phyloP scores from a whole-genome alignment of 2,797 vertebrate genomes.

The Enteromius unitaeniatus region DNA sequence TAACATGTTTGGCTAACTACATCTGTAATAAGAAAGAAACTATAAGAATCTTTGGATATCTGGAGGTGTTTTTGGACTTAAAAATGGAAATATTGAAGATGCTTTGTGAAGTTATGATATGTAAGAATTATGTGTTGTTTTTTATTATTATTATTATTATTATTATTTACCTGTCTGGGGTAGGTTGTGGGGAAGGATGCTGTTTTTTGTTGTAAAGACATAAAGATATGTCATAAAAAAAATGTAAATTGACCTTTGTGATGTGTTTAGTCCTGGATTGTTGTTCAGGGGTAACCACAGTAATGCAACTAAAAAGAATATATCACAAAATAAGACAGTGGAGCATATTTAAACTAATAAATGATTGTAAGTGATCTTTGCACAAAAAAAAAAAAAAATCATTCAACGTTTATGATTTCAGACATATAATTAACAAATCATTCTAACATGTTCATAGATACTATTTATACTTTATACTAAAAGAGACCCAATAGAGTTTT shows the following conservation, averaged over 20 bases:
- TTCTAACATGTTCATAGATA: not conserved
- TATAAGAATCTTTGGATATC: not conserved
- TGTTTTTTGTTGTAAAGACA: not conserved
- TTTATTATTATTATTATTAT: no score
- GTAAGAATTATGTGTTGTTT: not conserved
- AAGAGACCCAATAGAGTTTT: not conserved
- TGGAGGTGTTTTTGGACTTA: not conserved
- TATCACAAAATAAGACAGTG: not conserved
- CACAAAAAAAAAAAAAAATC: not conserved
- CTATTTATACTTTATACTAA: not conserved
- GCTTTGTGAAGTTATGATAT: not conserved
- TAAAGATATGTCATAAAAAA: not conserved
- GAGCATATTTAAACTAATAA: not conserved
- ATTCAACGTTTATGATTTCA: not conserved
- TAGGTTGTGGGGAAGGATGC: not conserved
- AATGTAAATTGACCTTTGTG: constrained; percentile 58
- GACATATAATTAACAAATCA: not conserved
- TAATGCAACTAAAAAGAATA: constrained; percentile 53
- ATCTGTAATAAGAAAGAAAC: not conserved
- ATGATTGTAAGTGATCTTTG: not conserved
- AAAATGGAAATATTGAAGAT: not conserved
- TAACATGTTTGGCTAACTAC: not conserved
- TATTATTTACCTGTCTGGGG: not conserved
- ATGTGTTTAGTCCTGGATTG: constrained; percentile 46
- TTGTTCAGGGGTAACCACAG: constrained; percentile 41